Conservation (phyloP, 2,888 invertebrate species). For the Tetrapedia diversipes region DNA sequence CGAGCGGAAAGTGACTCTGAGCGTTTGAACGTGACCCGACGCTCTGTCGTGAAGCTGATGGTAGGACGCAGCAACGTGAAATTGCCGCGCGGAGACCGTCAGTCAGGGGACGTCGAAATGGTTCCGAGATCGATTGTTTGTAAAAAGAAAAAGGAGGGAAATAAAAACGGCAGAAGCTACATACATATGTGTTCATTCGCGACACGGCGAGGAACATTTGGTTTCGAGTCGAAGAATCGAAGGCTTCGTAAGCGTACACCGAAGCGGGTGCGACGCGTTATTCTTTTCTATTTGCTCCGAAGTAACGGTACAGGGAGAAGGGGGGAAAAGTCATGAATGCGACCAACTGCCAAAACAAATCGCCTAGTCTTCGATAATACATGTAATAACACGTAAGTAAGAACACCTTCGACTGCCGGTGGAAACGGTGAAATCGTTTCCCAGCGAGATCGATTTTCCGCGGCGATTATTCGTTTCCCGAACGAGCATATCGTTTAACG, state of each 20-base stretch:
- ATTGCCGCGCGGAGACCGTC: too few species aligned
- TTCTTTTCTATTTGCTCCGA: slow-evolving; percentile 59
- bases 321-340: slow-evolving; percentile 44
- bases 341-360: slow-evolving; percentile 69
- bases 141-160: too few species aligned
- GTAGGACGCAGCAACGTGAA: too few species aligned
- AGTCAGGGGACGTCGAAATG: background rate
- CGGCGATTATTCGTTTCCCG: background rate
- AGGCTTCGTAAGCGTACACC: background rate
- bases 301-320: background rate
- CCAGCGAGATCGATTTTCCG: slow-evolving; percentile 15
- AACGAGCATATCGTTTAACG: background rate
- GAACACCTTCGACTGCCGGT: slow-evolving; percentile 13
- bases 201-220: slow-evolving; percentile 5
- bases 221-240: background rate
- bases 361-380: slow-evolving; percentile 54
- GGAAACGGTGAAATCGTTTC: slow-evolving; percentile 22
- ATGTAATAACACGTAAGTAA: slow-evolving; percentile 51
- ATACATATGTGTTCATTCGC: slow-evolving; percentile 25
- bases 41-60: slow-evolving; percentile 19
- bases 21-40: background rate
- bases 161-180: background rate
- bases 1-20: too few species aligned
- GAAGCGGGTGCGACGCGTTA: slow-evolving; percentile 23
- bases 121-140: background rate